A percentile compares a stretch with the other conserved stretches of the same genome.
Conservation (phyloP, 2,797 vertebrate species). For the Liasis olivaceus region DNA sequence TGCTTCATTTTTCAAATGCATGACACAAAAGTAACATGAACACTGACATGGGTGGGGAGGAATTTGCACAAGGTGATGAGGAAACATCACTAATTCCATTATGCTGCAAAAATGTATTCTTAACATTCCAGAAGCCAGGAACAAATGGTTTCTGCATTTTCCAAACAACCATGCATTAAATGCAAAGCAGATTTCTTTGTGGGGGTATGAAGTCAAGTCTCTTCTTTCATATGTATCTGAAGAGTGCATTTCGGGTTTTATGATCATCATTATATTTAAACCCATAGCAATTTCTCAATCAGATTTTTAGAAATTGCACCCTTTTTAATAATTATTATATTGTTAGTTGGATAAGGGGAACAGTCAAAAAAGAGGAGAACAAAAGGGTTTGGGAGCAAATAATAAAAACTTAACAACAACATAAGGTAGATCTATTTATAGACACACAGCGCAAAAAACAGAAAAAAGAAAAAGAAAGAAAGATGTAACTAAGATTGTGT, state of each 20-base stretch:
- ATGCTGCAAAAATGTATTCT: slow-evolving; percentile 61
- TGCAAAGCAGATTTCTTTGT: slow-evolving; percentile 63
- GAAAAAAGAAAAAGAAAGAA: slow-evolving; percentile 37
- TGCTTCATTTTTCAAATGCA: slow-evolving; percentile 67
- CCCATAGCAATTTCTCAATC: slow-evolving; percentile 42
- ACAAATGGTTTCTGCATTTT: slow-evolving; percentile 72
- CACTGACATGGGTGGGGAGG: slow-evolving; percentile 34
- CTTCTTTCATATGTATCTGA: slow-evolving; percentile 57
- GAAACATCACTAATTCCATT: slow-evolving; percentile 49
- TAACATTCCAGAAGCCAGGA: slow-evolving; percentile 78
- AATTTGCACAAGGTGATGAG: not conserved
- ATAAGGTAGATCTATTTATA: slow-evolving; percentile 28
- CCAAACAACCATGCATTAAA: slow-evolving; percentile 78
- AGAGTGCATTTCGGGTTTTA: slow-evolving; percentile 43
- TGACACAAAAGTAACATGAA: slow-evolving; percentile 58
- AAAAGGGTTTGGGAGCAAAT: slow-evolving; percentile 65
- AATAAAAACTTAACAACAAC: slow-evolving; percentile 26
- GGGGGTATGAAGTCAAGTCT: slow-evolving; percentile 49
- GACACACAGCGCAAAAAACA: not conserved
- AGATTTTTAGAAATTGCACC: slow-evolving; percentile 48
- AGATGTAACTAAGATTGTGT: slow-evolving; percentile 77
- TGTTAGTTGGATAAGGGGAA: slow-evolving; percentile 66
- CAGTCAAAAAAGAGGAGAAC: slow-evolving; percentile 59
- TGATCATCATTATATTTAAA: slow-evolving; percentile 38
- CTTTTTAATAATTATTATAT: slow-evolving; percentile 61